Evolutionary conservation across 2,113 vertebrate species (phyloP).

Genomic region (Vanacampus margaritifer): DNA sequence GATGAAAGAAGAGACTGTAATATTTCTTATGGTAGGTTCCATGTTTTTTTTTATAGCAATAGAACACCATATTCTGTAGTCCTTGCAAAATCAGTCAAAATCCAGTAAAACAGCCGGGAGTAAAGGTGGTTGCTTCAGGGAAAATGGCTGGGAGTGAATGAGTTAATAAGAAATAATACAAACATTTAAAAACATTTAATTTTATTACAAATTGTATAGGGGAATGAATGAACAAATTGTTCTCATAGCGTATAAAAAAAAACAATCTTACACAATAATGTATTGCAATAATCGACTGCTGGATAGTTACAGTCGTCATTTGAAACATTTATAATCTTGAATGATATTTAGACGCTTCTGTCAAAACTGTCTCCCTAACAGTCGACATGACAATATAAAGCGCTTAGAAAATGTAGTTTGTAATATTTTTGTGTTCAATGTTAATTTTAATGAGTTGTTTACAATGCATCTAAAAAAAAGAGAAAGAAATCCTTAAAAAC

Average conservation of each 20-base stretch:
- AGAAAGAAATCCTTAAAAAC: neutral
- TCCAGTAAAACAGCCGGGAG: too few species aligned
- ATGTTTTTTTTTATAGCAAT: too few species aligned
- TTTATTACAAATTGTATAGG: neutral
- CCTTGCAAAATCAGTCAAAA: too few species aligned
- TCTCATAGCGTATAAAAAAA: neutral
- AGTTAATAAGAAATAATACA: neutral
- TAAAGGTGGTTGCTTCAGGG: too few species aligned
- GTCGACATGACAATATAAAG: neutral
- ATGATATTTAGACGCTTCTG: neutral
- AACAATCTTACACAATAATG: neutral
- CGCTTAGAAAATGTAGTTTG: neutral
- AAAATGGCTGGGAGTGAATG: too few species aligned
- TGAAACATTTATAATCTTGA: neutral
- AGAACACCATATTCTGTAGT: too few species aligned
- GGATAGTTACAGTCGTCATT: neutral
- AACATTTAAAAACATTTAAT: neutral
- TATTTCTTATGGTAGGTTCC: too few species aligned
- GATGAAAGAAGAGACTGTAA: too few species aligned
- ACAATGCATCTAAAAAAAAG: neutral
- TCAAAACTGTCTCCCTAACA: neutral
- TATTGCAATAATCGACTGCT: neutral
- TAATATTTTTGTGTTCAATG: neutral
- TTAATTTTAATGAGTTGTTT: neutral
- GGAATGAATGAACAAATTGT: too few species aligned